These are phyloP conservation scores for Eclectus roratus DNA, from an alignment of 2,113 vertebrate genomes.

Conservation along the genomic window DNA sequence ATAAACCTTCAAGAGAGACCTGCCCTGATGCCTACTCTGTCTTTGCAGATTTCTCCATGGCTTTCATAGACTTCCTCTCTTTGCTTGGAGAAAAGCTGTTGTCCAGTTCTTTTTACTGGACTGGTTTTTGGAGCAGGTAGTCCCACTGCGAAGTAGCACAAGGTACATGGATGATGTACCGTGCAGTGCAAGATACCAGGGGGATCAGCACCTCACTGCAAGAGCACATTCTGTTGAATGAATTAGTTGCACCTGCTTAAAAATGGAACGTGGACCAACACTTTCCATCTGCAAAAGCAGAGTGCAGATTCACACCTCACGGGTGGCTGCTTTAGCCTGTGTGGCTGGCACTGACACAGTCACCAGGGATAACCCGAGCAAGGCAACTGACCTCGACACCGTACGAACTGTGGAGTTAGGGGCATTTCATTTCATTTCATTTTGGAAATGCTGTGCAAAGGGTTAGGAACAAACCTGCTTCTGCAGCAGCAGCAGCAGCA, in stretches of 20 bases:
- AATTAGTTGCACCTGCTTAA: not conserved
- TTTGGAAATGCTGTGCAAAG: not conserved
- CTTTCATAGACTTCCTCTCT: not conserved
- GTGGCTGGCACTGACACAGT: not conserved
- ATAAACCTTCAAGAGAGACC: not conserved
- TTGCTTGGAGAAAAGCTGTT: not conserved
- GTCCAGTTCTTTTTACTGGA: not conserved
- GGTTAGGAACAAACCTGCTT: not conserved
- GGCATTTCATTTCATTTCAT: not conserved
- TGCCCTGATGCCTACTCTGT: not conserved
- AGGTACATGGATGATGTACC: rapidly evolving
- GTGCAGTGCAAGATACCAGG: not conserved
- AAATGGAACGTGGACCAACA: not conserved
- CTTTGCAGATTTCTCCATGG: not conserved
- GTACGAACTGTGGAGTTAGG: not conserved
- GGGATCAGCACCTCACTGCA: not conserved
- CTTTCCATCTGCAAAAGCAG: not conserved
- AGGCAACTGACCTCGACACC: not conserved
- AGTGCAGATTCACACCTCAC: not conserved
- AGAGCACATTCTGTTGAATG: not conserved
- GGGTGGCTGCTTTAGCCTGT: not conserved
- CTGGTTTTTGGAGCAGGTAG: not conserved
- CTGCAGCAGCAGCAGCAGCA: not conserved
- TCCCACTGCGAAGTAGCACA: not conserved
- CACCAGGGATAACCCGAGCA: not conserved